Percentiles rank a stretch among this genome's conserved stretches.
Evolutionary conservation across 2,113 vertebrate species (phyloP).

Genomic region (Hypomesus transpacificus): DNA sequence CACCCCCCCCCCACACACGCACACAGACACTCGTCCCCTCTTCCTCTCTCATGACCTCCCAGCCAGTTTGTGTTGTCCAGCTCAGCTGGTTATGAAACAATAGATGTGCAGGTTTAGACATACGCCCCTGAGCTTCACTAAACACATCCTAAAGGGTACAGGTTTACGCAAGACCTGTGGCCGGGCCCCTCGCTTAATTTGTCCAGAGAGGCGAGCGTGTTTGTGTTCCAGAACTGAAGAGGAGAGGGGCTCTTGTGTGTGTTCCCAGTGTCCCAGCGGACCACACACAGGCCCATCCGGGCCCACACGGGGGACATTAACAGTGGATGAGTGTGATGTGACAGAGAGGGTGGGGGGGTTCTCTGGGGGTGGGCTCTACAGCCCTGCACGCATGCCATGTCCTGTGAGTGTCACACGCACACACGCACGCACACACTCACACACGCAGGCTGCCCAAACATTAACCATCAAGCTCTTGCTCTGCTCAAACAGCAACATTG

Average conservation of each 20-base stretch:
- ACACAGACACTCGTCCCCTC: constrained; percentile 8
- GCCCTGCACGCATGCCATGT: constrained; percentile 12
- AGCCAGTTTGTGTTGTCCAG: constrained; percentile 22
- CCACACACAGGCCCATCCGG: constrained; percentile 44
- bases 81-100: constrained; percentile 39
- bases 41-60: constrained; percentile 22
- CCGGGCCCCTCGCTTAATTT: constrained; percentile 15
- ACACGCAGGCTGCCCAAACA: background rate
- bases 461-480: background rate
- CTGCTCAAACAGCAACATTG: background rate
- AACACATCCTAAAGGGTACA: constrained; percentile 8
- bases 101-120: constrained; percentile 27
- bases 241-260: constrained; percentile 6
- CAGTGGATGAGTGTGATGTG: constrained; percentile 33
- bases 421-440: background rate
- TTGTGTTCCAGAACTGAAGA: background rate
- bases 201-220: constrained; percentile 11
- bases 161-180: constrained; percentile 5
- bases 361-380: constrained; percentile 5
- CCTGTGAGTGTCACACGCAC: constrained; percentile 28
- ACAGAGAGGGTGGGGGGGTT: constrained; percentile 3
- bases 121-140: constrained; percentile 12
- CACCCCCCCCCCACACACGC: too few species aligned
- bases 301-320: constrained; percentile 31
- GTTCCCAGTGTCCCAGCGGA: constrained; percentile 8